These are phyloP conservation scores for Ferdinandea cuprea DNA, from an alignment of 2,888 invertebrate genomes.

Conservation along the genomic window DNA sequence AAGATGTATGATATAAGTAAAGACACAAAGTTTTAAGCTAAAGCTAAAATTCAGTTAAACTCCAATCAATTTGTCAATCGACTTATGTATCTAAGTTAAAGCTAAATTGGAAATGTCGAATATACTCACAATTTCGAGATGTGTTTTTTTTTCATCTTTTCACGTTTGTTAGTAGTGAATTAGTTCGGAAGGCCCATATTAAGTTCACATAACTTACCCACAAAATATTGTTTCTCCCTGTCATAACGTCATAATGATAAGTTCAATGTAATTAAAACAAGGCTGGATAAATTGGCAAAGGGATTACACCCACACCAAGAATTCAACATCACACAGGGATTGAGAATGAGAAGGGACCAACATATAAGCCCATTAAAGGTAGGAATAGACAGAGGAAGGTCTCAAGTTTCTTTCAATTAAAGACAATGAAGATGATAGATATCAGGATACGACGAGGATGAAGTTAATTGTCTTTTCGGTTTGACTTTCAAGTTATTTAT, in stretches of 20 bases:
- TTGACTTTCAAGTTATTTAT: conserved; percentile 7
- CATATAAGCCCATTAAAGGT: conserved; percentile 24
- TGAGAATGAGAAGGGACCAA: not conserved
- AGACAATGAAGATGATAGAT: conserved; percentile 29
- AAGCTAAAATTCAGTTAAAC: not conserved
- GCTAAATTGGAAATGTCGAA: no score
- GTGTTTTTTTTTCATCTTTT: no score
- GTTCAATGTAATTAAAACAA: conserved; percentile 33
- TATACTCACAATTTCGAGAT: no score
- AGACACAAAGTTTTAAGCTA: no score
- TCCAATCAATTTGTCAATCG: no score
- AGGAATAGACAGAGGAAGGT: not conserved
- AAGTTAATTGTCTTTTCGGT: conserved; percentile 33
- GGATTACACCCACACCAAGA: conserved; percentile 25
- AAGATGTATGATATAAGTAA: not conserved
- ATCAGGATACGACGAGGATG: conserved; percentile 13
- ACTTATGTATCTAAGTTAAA: no score
- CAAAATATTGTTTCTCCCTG: not conserved
- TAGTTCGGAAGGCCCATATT: not conserved
- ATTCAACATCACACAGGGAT: not conserved
- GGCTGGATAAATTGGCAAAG: conserved; percentile 13
- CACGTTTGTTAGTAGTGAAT: not conserved
- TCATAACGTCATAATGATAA: not conserved
- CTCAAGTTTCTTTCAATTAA: conserved; percentile 24
- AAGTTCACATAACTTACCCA: not conserved